Percentiles rank a stretch among this genome's conserved stretches.
Evolutionary conservation across 2,888 invertebrate species (phyloP).

Genomic region (Stenodema calcarata): DNA sequence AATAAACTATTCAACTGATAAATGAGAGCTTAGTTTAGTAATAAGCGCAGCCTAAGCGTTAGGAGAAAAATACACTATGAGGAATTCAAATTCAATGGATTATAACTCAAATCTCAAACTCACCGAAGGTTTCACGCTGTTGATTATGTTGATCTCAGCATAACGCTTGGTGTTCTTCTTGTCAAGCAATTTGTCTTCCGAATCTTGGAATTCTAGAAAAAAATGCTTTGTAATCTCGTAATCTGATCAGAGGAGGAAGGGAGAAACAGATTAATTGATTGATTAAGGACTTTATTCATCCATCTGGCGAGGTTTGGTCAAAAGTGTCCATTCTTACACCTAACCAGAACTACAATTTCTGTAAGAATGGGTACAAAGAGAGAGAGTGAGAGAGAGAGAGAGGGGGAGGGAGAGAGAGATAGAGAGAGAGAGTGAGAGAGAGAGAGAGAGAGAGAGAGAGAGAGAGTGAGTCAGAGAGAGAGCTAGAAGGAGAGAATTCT

Average conservation of each 20-base stretch:
- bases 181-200: slow-evolving; percentile 66
- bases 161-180: slow-evolving; percentile 62
- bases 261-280: too few relatives aligned
- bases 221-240: too few relatives aligned
- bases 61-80: too few relatives aligned
- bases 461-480: background rate
- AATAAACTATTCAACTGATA: too few relatives aligned
- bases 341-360: background rate
- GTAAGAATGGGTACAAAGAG: too few relatives aligned
- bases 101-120: background rate
- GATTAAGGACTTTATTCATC: too few relatives aligned
- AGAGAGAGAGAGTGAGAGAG: background rate
- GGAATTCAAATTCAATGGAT: too few relatives aligned
- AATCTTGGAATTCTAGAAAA: slow-evolving; percentile 63
- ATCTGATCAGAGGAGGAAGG: too few relatives aligned
- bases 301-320: too few relatives aligned
- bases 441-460: slow-evolving; percentile 2
- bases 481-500: background rate
- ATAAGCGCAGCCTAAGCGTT: too few relatives aligned
- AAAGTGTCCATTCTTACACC: background rate
- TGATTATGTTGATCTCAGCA: slow-evolving; percentile 51
- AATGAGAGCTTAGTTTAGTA: too few relatives aligned
- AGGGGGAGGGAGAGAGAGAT: background rate
- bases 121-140: slow-evolving; percentile 52
- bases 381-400: too few relatives aligned